Conservation (phyloP, 2,888 invertebrate genomes). For the Ophion slaviceki region DNA sequence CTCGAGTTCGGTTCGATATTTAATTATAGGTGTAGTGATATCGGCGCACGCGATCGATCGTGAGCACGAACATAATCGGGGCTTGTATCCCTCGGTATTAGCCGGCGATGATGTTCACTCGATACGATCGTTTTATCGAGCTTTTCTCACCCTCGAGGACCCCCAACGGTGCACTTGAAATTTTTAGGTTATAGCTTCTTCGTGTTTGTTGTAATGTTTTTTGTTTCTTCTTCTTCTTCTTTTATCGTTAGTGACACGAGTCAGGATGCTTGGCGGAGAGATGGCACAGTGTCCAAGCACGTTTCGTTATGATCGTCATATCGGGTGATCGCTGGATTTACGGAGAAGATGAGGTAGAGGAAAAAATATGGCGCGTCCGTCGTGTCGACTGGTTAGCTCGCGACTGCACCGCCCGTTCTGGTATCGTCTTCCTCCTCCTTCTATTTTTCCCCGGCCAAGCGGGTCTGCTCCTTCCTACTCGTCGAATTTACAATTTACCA, state of each 20-base stretch:
- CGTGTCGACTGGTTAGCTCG: constrained; percentile 74
- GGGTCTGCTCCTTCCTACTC: constrained; percentile 52
- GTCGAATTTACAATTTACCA: constrained; percentile 63
- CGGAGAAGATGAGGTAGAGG: neutral
- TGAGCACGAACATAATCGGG: constrained; percentile 2
- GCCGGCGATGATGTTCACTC: neutral
- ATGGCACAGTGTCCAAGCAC: constrained; percentile 29
- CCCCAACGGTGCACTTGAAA: neutral
- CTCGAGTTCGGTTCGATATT: constrained; percentile 18
- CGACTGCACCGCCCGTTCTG: constrained; percentile 74
- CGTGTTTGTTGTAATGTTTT: neutral
- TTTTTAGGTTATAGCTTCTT: neutral
- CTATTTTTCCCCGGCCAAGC: constrained; percentile 36
- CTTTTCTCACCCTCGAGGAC: constrained; percentile 18
- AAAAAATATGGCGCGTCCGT: constrained; percentile 66
- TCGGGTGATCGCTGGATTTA: constrained; percentile 26
- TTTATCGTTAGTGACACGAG: constrained; percentile 30
- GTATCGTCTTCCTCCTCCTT: constrained; percentile 59
- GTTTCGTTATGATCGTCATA: constrained; percentile 49
- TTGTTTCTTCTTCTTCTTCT: neutral
- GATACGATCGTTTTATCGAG: constrained; percentile 7
- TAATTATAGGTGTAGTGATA: constrained; percentile 25
- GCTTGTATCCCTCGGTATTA: constrained; percentile 4
- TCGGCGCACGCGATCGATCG: constrained; percentile 36
- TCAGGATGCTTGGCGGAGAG: constrained; percentile 18